Percentiles rank a stretch among this genome's conserved stretches.
phyloP scores from a whole-genome alignment of 2,797 vertebrate genomes.

The Chloroceryle inda region DNA sequence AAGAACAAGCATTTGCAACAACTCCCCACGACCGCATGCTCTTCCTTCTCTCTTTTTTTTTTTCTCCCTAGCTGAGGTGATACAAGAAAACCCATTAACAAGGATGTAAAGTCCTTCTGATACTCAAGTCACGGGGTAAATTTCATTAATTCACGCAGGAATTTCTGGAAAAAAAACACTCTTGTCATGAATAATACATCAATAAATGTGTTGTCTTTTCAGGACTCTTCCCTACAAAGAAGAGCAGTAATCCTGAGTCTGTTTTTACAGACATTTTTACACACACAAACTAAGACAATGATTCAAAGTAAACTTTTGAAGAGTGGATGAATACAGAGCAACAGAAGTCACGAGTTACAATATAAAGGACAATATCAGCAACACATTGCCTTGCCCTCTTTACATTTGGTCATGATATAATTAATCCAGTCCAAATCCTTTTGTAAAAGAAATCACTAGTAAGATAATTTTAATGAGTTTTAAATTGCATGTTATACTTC shows the following conservation, averaged over 20 bases:
- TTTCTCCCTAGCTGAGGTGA: background rate
- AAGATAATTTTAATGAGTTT: conserved; percentile 57
- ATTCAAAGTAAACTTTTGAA: background rate
- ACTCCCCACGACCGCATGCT: accelerated
- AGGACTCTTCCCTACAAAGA: background rate
- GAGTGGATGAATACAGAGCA: background rate
- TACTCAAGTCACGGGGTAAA: background rate
- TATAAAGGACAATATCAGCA: conserved; percentile 19
- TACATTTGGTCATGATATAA: background rate
- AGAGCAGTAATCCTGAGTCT: accelerated
- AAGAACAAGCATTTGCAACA: background rate
- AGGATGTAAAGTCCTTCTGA: background rate
- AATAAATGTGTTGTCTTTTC: background rate
- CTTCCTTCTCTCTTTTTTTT: background rate
- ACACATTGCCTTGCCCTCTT: background rate
- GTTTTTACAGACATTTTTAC: background rate
- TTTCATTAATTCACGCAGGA: background rate
- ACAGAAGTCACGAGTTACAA: background rate
- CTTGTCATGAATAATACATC: background rate
- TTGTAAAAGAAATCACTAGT: conserved; percentile 32
- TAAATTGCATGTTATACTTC: conserved; percentile 12
- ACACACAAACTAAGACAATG: background rate
- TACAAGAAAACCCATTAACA: accelerated
- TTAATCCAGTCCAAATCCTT: conserved; percentile 42
- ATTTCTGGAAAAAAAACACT: background rate